Base-by-base conservation (phyloP, 1,140 invertebrate genomes). In the Melitaea cinxia region DNA sequence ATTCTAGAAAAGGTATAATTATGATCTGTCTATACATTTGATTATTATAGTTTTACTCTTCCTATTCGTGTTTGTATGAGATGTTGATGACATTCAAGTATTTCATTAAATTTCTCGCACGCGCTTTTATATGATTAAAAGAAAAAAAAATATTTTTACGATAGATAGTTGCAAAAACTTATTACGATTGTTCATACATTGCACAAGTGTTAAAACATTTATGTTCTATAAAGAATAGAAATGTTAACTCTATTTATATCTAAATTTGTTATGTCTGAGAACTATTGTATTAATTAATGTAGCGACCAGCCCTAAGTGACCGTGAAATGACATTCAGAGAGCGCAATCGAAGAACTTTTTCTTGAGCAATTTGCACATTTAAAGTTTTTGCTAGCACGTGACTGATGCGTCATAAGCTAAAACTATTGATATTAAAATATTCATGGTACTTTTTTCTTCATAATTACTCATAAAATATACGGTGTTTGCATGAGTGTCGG, bases 321-420 rank as follows among this genome's bases (percentile, higher is more conserved):
- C 85, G 83, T 88, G 82, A 83, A 88, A 85, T 78, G 79, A 83
- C 78, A 81, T 82, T 80, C 74, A 75, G 57, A 65, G 64, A 68
- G 37, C 57, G 50, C 49, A 72, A 71, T 52, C 58, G 19, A 62
- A 37, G 15, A 15, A 49, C 39, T 58, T 67, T 67, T 62, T 67
- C 49, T 62, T 12, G 35, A n/a, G 19, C 49, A 53, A 52, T 61
- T 61, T 53, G 60, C 60, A 54, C 35, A 45, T 37, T 69, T 52
- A 30, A 37, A 68, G 60, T 79, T 77, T 77, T 78, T 80, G 68
- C 64, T 58, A 65, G 71, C 68, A 77, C 74, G 66, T 69, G 74
- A 73, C 42, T 71, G 63, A 71, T 68, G 68, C 53, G 39, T 62
- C 67, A 69, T 75, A 76, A 78, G 9, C 30, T 33, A 4, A 33